Evolutionary conservation across 2,797 vertebrate species (phyloP).

Genomic region (Pipistrellus pipistrellus): DNA sequence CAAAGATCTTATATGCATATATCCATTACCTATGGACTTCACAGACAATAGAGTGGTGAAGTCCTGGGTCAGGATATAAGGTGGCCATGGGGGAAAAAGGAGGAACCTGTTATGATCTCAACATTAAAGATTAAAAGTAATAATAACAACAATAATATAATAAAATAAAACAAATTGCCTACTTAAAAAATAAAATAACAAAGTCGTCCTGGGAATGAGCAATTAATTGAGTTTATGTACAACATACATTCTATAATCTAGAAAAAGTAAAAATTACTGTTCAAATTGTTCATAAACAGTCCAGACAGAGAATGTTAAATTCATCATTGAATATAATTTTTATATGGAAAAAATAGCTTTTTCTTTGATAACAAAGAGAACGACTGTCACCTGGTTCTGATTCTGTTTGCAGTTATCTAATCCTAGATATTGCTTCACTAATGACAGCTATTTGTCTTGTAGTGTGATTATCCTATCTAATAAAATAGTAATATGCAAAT

Average conservation of each 20-base stretch:
- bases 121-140: too few relatives aligned
- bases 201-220: not conserved
- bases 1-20: too few relatives aligned
- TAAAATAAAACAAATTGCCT: too few relatives aligned
- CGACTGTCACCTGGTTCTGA: not conserved
- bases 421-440: not conserved
- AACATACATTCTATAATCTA: not conserved
- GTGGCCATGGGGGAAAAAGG: too few relatives aligned
- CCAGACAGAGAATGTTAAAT: not conserved
- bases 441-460: not conserved
- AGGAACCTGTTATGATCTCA: too few relatives aligned
- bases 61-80: too few relatives aligned
- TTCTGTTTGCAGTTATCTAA: not conserved
- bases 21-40: too few relatives aligned
- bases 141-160: too few relatives aligned
- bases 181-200: too few relatives aligned
- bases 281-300: not conserved
- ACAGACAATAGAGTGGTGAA: too few relatives aligned
- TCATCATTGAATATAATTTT: not conserved
- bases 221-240: not conserved
- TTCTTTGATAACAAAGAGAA: constrained; percentile 13
- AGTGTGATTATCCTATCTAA: not conserved
- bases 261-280: not conserved
- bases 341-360: not conserved
- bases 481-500: too few relatives aligned